Evolutionary conservation across 2,113 vertebrate genomes (phyloP).

Genomic region (Vulpes vulpes): DNA sequence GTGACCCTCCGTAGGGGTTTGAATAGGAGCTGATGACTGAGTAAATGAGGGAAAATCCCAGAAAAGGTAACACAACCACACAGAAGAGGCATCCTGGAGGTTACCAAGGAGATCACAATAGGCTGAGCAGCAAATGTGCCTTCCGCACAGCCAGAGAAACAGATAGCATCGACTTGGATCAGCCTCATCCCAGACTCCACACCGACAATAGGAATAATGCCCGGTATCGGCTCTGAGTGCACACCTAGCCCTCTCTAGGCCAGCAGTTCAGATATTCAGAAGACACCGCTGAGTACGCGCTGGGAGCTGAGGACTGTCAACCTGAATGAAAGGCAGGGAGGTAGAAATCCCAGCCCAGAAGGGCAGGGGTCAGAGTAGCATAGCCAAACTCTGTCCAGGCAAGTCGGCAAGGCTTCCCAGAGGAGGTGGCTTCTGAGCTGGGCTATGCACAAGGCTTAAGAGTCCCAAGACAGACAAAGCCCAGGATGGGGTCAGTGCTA

Average conservation of each 20-base stretch:
- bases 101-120: slow-evolving; percentile 6
- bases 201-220: not conserved
- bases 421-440: not conserved
- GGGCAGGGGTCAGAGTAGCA: not conserved
- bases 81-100: not conserved
- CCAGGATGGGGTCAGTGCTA: too few species aligned
- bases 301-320: not conserved
- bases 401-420: not conserved
- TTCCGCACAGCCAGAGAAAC: not conserved
- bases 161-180: not conserved
- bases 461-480: not conserved
- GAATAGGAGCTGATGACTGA: not conserved
- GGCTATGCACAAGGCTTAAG: not conserved
- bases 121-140: not conserved
- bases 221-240: rapidly evolving
- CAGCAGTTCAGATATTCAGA: not conserved
- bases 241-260: too few species aligned
- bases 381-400: not conserved
- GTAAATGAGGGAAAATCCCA: not conserved
- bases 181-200: not conserved
- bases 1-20: not conserved
- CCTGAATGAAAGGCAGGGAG: not conserved
- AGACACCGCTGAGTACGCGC: not conserved
- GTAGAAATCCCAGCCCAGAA: not conserved
- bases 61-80: not conserved